Conservation (phyloP, 2,888 invertebrate genomes). For the Nineta flava region DNA sequence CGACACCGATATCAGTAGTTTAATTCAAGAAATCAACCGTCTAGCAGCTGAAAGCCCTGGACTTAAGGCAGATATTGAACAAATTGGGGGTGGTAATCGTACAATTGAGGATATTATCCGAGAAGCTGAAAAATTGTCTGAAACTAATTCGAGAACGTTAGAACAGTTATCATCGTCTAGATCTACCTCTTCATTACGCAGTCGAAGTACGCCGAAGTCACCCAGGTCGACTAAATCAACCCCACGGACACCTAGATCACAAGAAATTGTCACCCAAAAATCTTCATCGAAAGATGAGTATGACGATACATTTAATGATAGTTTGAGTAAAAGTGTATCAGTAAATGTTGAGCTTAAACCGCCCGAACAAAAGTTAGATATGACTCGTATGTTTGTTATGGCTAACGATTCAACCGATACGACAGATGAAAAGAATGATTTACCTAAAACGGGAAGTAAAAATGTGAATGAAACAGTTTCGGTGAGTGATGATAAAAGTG, state of each 20-base stretch:
- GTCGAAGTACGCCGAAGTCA: constrained; percentile 3
- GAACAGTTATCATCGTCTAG: constrained; percentile 27
- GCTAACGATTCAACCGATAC: background rate
- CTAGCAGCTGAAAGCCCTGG: constrained; percentile 23
- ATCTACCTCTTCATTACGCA: constrained; percentile 21
- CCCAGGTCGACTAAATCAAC: constrained; percentile 3
- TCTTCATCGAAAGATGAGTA: background rate
- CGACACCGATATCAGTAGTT: constrained; percentile 47
- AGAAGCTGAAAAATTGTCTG: constrained; percentile 37
- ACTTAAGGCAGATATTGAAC: constrained; percentile 18
- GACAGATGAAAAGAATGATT: background rate
- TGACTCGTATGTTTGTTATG: too few species aligned
- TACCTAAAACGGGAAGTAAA: background rate
- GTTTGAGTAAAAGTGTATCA: background rate
- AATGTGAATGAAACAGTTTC: background rate
- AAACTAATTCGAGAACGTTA: constrained; percentile 29
- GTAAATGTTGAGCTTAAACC: background rate
- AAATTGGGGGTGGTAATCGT: constrained; percentile 27
- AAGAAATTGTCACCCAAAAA: background rate
- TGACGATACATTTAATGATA: background rate
- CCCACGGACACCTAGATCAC: constrained; percentile 2
- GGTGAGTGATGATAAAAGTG: background rate
- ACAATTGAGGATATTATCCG: constrained; percentile 41
- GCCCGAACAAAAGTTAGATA: background rate
- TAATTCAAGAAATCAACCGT: constrained; percentile 43